A percentile compares a stretch with the other conserved stretches of the same genome.
These are phyloP conservation scores for Stenurella melanura DNA, from an alignment of 2,888 invertebrate genomes.

Conservation along the genomic window DNA sequence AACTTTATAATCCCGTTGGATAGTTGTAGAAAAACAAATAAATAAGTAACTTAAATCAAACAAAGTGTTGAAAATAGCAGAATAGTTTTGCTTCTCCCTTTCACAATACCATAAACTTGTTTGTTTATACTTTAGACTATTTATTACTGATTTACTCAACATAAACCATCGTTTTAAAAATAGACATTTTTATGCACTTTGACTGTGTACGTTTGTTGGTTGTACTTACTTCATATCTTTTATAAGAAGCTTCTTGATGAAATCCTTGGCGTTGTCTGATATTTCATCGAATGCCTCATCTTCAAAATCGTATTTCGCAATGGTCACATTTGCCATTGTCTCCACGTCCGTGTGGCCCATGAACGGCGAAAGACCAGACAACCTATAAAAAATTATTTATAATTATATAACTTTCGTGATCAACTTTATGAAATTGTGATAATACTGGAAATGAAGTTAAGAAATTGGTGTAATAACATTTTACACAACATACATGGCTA, in stretches of 20 bases:
- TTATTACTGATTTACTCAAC: background rate
- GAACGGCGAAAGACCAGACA: constrained; percentile 98
- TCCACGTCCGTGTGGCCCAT: constrained; percentile 98
- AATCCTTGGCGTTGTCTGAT: constrained; percentile 96
- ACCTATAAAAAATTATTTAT: constrained; percentile 72
- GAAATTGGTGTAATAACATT: too few species aligned
- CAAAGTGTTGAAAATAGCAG: background rate
- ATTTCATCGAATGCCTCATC: constrained; percentile 97
- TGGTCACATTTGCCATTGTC: constrained; percentile 98
- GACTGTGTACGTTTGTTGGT: background rate
- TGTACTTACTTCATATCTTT: constrained; percentile 88
- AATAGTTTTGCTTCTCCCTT: background rate
- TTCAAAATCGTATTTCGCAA: constrained; percentile 97
- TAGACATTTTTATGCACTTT: constrained; percentile 30
- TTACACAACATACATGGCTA: too few species aligned
- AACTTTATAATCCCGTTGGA: too few species aligned
- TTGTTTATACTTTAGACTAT: background rate
- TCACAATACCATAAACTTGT: background rate
- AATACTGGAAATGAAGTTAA: too few species aligned
- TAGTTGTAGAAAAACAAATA: too few species aligned
- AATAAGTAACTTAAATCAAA: background rate
- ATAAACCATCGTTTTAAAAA: constrained; percentile 15
- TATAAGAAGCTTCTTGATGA: constrained; percentile 91
- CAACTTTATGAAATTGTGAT: too few species aligned
- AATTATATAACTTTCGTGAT: background rate